Conservation (phyloP, 2,888 invertebrate genomes). For the Brachylomia viminalis region DNA sequence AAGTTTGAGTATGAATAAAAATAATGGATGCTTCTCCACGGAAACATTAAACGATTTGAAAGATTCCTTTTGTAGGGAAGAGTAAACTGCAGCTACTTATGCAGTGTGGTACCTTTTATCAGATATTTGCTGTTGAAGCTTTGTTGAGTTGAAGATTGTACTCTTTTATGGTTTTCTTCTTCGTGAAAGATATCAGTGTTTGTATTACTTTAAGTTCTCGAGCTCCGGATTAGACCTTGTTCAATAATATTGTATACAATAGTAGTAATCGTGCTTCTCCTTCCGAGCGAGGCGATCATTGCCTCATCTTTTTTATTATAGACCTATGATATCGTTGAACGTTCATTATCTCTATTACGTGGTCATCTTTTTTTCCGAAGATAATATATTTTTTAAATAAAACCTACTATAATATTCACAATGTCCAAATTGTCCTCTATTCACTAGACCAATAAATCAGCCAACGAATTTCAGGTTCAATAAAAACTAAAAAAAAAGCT, state of each 20-base stretch:
- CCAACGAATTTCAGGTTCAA: not conserved
- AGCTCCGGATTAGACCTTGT: not conserved
- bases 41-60: constrained; percentile 26
- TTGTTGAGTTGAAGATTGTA: not conserved
- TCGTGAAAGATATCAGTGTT: not conserved
- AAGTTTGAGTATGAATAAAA: not conserved
- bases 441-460: constrained; percentile 13
- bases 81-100: constrained; percentile 23
- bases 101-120: constrained; percentile 14
- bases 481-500: not conserved
- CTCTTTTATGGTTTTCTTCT: not conserved
- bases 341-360: not conserved
- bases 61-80: constrained; percentile 35
- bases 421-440: not conserved
- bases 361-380: not conserved
- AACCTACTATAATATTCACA: not conserved
- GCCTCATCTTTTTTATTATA: not conserved
- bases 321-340: not conserved
- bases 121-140: constrained; percentile 31
- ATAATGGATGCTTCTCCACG: not conserved
- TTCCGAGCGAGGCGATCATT: not conserved
- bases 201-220: not conserved
- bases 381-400: not conserved
- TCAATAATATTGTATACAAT: not conserved
- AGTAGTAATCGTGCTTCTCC: not conserved